Conservation (phyloP, 2,113 vertebrate genomes). For the Vulpes vulpes region DNA sequence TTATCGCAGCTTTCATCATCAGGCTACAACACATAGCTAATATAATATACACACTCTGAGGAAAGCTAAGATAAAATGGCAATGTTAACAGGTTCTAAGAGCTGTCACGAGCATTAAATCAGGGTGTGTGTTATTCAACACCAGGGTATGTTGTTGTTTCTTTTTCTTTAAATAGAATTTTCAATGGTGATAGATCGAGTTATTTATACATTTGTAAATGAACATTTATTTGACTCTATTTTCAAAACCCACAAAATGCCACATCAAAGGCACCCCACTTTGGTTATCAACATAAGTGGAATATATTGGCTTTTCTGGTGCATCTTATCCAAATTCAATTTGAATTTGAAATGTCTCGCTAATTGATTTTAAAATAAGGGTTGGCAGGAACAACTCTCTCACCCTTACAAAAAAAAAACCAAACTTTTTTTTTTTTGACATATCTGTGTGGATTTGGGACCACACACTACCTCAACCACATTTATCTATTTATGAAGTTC, state of each 20-base stretch:
- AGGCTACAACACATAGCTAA: neutral
- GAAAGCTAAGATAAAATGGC: slow-evolving; percentile 22
- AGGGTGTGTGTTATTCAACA: neutral
- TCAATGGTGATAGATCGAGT: slow-evolving; percentile 21
- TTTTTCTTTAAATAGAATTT: slow-evolving; percentile 50
- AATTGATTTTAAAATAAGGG: neutral
- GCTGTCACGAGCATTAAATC: slow-evolving; percentile 61
- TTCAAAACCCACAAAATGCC: slow-evolving; percentile 60
- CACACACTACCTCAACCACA: neutral
- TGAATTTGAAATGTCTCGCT: neutral
- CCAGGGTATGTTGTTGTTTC: neutral
- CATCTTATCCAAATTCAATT: neutral
- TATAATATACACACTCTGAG: neutral
- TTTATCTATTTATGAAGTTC: neutral
- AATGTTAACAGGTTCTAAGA: slow-evolving; percentile 45
- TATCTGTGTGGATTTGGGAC: neutral
- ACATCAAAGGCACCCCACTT: slow-evolving; percentile 35
- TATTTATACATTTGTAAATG: slow-evolving; percentile 63
- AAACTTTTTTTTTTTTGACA: neutral
- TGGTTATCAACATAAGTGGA: slow-evolving; percentile 14
- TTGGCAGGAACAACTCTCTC: neutral
- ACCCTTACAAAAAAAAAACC: neutral
- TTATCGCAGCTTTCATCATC: slow-evolving; percentile 58
- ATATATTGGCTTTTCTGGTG: neutral
- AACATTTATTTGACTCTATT: neutral